A percentile compares a stretch with the other conserved stretches of the same genome.
Evolutionary conservation across 2,113 vertebrate genomes (phyloP).

Genomic region (Dermatemys mawii): DNA sequence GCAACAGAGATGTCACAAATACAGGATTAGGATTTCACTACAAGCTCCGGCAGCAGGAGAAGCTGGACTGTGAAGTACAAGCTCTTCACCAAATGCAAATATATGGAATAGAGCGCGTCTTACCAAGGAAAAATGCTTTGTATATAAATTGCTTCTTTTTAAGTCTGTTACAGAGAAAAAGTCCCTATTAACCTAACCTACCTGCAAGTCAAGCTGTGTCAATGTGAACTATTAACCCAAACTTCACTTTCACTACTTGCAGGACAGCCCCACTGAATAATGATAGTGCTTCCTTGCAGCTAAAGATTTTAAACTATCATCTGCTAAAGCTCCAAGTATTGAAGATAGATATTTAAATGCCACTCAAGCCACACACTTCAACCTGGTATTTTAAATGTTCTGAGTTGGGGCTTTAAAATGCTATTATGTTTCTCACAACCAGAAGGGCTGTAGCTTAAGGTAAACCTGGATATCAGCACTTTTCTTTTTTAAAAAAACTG

Average conservation of each 20-base stretch:
- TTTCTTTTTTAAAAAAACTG: background rate
- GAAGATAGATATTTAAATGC: background rate
- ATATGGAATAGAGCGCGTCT: background rate
- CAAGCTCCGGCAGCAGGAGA: background rate
- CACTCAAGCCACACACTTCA: background rate
- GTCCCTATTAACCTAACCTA: background rate
- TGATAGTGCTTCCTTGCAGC: too few relatives aligned
- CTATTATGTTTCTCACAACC: background rate
- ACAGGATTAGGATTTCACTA: slow-evolving; percentile 34
- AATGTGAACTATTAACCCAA: rapidly evolving
- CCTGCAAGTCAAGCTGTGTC: background rate
- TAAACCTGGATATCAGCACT: background rate
- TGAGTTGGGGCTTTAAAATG: background rate
- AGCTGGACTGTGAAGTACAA: background rate
- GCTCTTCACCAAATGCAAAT: background rate
- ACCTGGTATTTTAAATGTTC: background rate
- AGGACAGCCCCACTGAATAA: rapidly evolving
- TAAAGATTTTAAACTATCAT: too few relatives aligned
- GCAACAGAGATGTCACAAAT: slow-evolving; percentile 40
- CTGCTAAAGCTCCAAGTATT: rapidly evolving
- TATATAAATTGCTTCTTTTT: rapidly evolving
- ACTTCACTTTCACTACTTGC: rapidly evolving
- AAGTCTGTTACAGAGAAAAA: rapidly evolving
- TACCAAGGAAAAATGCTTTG: background rate
- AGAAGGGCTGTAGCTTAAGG: background rate